A percentile compares a stretch with the other conserved stretches of the same genome.
Conservation (phyloP, 2,113 vertebrate species). For the Gymnocephalus cernua region DNA sequence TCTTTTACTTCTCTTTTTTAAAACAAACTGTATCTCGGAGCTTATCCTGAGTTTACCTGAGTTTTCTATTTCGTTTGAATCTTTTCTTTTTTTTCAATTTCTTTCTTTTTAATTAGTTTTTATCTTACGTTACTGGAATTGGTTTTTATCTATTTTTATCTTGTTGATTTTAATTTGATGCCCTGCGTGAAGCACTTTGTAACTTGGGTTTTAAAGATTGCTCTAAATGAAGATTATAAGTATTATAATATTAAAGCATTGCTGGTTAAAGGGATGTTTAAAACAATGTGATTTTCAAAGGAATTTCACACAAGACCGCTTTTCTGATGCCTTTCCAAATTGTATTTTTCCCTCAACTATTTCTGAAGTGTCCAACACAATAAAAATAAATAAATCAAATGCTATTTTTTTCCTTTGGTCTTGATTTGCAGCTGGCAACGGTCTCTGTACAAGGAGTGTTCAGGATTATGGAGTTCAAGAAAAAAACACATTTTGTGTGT, state of each 20-base stretch:
- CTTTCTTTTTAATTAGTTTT: not conserved
- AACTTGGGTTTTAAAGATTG: not conserved
- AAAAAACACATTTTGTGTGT: not conserved
- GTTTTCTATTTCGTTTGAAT: not conserved
- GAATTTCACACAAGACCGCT: not conserved
- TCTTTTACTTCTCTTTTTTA: not conserved
- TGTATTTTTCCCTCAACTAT: not conserved
- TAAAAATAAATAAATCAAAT: not conserved
- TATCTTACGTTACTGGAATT: not conserved
- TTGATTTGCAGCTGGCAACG: not conserved
- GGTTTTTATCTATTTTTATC: not conserved
- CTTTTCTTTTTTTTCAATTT: not conserved
- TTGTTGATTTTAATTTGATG: not conserved
- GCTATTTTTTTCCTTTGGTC: not conserved
- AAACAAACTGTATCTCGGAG: not conserved
- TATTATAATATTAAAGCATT: not conserved
- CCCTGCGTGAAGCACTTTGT: not conserved
- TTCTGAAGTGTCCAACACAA: not conserved
- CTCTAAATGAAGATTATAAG: not conserved
- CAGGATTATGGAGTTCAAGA: not conserved
- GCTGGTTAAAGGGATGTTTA: not conserved
- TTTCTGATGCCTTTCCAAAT: not conserved
- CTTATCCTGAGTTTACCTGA: not conserved
- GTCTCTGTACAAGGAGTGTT: not conserved
- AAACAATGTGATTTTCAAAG: not conserved